Base-by-base conservation (phyloP, 2,797 vertebrate genomes). In the Mus caroli region DNA sequence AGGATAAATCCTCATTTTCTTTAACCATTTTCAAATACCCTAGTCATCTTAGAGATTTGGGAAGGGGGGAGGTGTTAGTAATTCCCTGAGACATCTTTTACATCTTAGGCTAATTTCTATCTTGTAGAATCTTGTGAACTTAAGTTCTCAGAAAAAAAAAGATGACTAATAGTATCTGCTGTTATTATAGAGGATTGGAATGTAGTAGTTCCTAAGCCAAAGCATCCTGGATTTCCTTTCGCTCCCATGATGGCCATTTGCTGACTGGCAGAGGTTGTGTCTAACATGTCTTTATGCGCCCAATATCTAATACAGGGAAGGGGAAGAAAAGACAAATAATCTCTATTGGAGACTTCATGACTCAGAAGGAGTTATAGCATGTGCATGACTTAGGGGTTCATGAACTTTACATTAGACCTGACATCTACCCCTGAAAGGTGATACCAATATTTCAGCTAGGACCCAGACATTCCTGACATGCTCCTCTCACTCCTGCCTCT, bases 1-100 rank as follows among this genome's bases (percentile, higher is more conserved):
- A 58, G 28, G 90, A 62, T 31, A 43, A 56, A 91, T 91, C 52
- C 46, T 46, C 58, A 76, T 89, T 96, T 95, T 78, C 13, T 10
- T 40, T 93, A 88, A 20, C 0, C 4, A 60, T 58, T 88, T 79
- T 15, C 7, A 94, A 91, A 76, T 76, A 50, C 56, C 15, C 0
- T 92, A 46, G 40, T 12, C 12, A 46, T 31, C 40, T 64, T 67
- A 37, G 46, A 89, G 73, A 67, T 56, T 84, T 90, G 37, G 46
- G 20, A 15, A 52, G 56, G 11, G 24, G 52, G 56, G 13, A 43
- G 52, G 20, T 20, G 12, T n/a, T 17, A 75, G 34, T 17, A 85
- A 95, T 22, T 80, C 31, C 14, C 4, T 4, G 20, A 84, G 31
- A 58, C 28, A 43, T 4, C 43, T n/a, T 1, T 52, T 34, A 90